A percentile compares a stretch with the other conserved stretches of the same genome.
Conservation (phyloP, 2,797 vertebrate genomes). For the Hypotaenidia philippensis region DNA sequence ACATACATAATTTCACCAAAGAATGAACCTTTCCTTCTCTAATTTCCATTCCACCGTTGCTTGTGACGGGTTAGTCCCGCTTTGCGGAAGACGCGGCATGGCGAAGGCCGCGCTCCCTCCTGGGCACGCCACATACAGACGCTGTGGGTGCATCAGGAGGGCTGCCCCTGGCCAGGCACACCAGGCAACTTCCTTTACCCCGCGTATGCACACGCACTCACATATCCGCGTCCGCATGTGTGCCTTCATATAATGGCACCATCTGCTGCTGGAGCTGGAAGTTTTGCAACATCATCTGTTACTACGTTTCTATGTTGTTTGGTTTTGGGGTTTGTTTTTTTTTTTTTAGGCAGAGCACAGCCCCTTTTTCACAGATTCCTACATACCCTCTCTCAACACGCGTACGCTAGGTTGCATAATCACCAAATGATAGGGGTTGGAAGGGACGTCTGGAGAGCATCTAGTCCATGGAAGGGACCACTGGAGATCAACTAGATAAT, state of each 20-base stretch:
- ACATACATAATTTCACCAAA: neutral
- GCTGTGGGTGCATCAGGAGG: fast-evolving
- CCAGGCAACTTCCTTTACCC: neutral
- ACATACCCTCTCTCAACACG: fast-evolving
- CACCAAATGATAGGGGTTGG: no score
- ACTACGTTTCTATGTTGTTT: neutral
- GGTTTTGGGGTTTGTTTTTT: neutral
- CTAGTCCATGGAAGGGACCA: no score
- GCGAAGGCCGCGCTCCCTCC: neutral
- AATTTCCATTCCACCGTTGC: neutral
- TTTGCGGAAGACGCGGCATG: neutral
- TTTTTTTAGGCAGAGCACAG: neutral
- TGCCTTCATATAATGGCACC: constrained; percentile 55
- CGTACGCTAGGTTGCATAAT: fast-evolving
- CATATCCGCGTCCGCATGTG: neutral
- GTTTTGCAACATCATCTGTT: constrained; percentile 60
- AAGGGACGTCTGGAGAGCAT: no score
- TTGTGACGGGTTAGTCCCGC: neutral
- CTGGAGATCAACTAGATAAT: neutral
- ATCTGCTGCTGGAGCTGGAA: constrained; percentile 55
- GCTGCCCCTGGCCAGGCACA: neutral
- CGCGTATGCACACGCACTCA: neutral
- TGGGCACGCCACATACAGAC: neutral
- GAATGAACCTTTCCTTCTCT: neutral
- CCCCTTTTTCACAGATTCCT: neutral